Evolutionary conservation across 2,113 vertebrate genomes (phyloP), one percentile per base, ranked within the genome.

Genomic region (Pteropus alecto): DNA sequence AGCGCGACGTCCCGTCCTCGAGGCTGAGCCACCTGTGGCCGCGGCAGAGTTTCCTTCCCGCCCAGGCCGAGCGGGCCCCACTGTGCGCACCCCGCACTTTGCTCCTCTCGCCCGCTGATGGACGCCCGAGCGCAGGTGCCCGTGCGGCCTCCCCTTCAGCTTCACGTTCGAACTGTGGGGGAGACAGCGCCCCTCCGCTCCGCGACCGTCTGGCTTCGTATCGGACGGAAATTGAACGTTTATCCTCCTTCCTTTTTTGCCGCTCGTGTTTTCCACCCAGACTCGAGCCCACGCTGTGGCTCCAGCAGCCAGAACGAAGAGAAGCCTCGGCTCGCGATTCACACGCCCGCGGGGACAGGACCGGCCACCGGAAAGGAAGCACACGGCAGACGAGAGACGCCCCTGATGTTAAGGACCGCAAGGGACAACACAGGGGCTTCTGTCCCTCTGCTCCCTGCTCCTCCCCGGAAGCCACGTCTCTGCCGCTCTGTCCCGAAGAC

Each of bases 291-390:
- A 9, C 46, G 18, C 22, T 2, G 18, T 6, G 63, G 61, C 51
- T 51, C 51, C 82, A 15, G 41, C 28, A 35, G 58, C 41, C 13
- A 21, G 30, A 21, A 70, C 19, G 65, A 43, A 43, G 48, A 71
- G 65, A 10, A 19, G 26, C 38, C 22, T n/a, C 10, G 22, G 35
- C 30, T 26, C 38, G 19, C 10, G 15, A 58, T 22, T 26, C 19
- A 33, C 0, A 1, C 4, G 26, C 63, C 5, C 8, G 10, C 15
- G 11, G 18, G 24, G 21, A 28, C 5, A 9, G 58, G 24, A 7
- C 28, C 11, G 58, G 63, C 35, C 35, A 7, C 7, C 18, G 76
- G 61, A 26, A 70, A 33, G 48, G 61, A 38, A 24, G 21, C 33
- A 6, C 2, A 22, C 43, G 43, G 30, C 3, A 13, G n/a, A 30